Evolutionary conservation across 2,888 invertebrate species (phyloP).

Genomic region (Zhuqinia jingwanae): DNA sequence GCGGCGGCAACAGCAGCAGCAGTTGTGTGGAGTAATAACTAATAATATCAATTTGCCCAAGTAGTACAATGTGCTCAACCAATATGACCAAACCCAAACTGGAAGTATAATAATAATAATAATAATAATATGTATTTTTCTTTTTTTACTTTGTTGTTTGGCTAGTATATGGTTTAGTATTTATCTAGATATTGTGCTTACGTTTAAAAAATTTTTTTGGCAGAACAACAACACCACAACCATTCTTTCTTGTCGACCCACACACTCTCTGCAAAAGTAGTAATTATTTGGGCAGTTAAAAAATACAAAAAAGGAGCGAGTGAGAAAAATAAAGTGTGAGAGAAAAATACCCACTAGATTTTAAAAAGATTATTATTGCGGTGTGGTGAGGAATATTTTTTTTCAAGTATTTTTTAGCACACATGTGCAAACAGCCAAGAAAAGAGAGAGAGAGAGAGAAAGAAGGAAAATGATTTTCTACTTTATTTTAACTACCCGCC

Average conservation of each 20-base stretch:
- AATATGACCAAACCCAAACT: not conserved
- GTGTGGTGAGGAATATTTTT: not conserved
- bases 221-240: slow-evolving; percentile 1
- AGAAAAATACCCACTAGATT: slow-evolving; percentile 18
- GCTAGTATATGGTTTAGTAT: too few relatives aligned
- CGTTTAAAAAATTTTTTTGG: slow-evolving; percentile 31
- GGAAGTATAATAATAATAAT: not conserved
- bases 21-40: not conserved
- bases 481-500: slow-evolving; percentile 29
- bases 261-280: slow-evolving; percentile 45
- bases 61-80: not conserved
- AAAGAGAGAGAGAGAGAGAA: slow-evolving; percentile 21
- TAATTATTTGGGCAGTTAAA: slow-evolving; percentile 61
- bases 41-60: slow-evolving; percentile 43
- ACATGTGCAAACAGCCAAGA: slow-evolving; percentile 33
- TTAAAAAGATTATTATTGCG: not conserved
- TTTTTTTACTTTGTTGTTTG: too few relatives aligned
- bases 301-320: slow-evolving; percentile 54
- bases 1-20: slow-evolving; percentile 10
- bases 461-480: slow-evolving; percentile 15
- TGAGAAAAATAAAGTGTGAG: slow-evolving; percentile 56
- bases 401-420: slow-evolving; percentile 15
- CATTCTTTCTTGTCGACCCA: slow-evolving; percentile 31
- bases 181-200: not conserved
- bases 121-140: not conserved